These are phyloP conservation scores for Marronus borbonicus DNA, from an alignment of 2,888 invertebrate species.

Conservation along the genomic window DNA sequence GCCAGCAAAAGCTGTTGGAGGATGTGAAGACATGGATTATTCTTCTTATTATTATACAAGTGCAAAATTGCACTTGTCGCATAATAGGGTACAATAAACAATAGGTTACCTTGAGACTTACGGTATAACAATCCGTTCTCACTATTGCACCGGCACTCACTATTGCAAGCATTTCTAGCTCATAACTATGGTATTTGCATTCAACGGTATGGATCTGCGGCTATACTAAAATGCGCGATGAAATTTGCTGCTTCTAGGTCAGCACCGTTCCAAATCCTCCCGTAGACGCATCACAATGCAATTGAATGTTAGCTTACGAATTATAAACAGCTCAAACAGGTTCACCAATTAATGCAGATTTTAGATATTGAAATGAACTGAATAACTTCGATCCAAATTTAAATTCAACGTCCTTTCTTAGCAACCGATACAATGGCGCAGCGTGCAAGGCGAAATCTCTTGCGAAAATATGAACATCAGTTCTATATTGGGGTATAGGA, in stretches of 20 bases:
- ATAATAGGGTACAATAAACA: not conserved
- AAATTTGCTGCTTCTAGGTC: not conserved
- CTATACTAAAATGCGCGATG: not conserved
- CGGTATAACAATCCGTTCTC: not conserved
- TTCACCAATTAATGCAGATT: not conserved
- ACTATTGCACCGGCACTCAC: no score
- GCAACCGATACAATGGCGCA: not conserved
- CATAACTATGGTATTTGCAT: not conserved
- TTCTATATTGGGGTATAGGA: not conserved
- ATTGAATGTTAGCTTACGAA: not conserved
- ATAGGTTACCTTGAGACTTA: not conserved
- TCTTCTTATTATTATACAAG: no score
- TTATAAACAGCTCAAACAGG: not conserved
- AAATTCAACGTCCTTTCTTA: not conserved
- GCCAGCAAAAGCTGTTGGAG: no score
- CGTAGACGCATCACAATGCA: not conserved
- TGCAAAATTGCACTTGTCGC: no score
- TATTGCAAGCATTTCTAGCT: not conserved
- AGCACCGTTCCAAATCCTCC: not conserved
- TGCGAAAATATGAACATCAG: not conserved
- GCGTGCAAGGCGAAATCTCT: not conserved
- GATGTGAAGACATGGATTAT: no score
- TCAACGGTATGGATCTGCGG: not conserved
- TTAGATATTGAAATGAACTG: not conserved
- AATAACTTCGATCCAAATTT: not conserved